Conservation (phyloP, 2,113 vertebrate species). For the Plecturocebus donacophilus region DNA sequence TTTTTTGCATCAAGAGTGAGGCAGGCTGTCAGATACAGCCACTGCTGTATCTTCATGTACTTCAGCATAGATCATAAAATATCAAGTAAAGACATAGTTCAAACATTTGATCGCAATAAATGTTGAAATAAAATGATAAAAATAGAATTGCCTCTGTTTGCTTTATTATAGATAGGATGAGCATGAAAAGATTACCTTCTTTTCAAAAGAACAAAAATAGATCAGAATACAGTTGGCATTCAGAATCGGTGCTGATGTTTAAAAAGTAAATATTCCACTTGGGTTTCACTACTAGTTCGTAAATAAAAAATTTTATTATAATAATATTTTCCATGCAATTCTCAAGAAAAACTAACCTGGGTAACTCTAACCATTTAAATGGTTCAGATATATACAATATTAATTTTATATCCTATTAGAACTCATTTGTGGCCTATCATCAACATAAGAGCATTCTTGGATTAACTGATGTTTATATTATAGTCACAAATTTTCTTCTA, state of each 20-base stretch:
- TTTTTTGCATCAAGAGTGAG: slow-evolving; percentile 75
- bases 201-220: not conserved
- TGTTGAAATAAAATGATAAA: slow-evolving; percentile 72
- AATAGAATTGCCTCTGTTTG: not conserved
- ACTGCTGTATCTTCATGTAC: slow-evolving; percentile 83
- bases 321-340: not conserved
- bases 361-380: not conserved
- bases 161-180: not conserved
- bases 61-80: slow-evolving; percentile 82
- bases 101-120: slow-evolving; percentile 78
- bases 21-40: slow-evolving; percentile 78
- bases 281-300: not conserved
- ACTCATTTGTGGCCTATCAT: not conserved
- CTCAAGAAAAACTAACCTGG: not conserved
- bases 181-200: not conserved
- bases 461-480: not conserved
- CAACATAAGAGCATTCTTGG: not conserved
- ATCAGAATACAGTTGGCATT: not conserved
- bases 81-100: slow-evolving; percentile 68
- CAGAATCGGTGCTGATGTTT: not conserved
- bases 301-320: not conserved
- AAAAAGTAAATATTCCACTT: not conserved
- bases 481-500: not conserved
- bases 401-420: not conserved
- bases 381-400: not conserved